A percentile compares a stretch with the other conserved stretches of the same genome.
These are phyloP conservation scores for Cheilosia impressa DNA, from an alignment of 2,888 invertebrate genomes.

Conservation along the genomic window DNA sequence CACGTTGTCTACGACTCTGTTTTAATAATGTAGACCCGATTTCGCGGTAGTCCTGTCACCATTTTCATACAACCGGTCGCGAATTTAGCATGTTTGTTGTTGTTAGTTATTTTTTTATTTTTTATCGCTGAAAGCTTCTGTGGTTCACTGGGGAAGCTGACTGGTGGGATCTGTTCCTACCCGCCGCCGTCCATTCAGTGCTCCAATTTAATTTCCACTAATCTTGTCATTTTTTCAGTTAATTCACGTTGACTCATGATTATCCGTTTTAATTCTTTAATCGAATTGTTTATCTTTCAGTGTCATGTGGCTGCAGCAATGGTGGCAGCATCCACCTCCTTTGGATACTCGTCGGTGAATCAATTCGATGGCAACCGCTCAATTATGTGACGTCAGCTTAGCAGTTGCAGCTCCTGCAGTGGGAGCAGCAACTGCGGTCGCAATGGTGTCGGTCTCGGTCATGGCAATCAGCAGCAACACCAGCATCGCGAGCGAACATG, in stretches of 20 bases:
- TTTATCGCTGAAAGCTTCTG: background rate
- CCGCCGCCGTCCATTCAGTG: constrained; percentile 10
- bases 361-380: constrained; percentile 82
- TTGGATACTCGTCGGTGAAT: constrained; percentile 83
- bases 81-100: constrained; percentile 37
- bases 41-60: background rate
- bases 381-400: constrained; percentile 84
- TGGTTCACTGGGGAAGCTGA: background rate
- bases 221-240: constrained; percentile 35
- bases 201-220: constrained; percentile 18
- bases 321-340: constrained; percentile 83
- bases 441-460: constrained; percentile 70
- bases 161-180: background rate
- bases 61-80: background rate
- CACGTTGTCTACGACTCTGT: background rate
- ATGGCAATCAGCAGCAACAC: constrained; percentile 77
- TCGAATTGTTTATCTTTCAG: constrained; percentile 77
- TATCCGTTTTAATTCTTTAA: constrained; percentile 37
- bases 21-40: constrained; percentile 9
- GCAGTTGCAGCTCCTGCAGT: constrained; percentile 84
- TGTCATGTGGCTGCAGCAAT: constrained; percentile 84
- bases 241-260: constrained; percentile 8
- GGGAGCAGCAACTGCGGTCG: constrained; percentile 83
- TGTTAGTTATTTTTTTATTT: background rate
- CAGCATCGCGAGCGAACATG: constrained; percentile 78